Conservation (phyloP, 2,888 invertebrate species). For the Marasmarcha lunaedactyla region DNA sequence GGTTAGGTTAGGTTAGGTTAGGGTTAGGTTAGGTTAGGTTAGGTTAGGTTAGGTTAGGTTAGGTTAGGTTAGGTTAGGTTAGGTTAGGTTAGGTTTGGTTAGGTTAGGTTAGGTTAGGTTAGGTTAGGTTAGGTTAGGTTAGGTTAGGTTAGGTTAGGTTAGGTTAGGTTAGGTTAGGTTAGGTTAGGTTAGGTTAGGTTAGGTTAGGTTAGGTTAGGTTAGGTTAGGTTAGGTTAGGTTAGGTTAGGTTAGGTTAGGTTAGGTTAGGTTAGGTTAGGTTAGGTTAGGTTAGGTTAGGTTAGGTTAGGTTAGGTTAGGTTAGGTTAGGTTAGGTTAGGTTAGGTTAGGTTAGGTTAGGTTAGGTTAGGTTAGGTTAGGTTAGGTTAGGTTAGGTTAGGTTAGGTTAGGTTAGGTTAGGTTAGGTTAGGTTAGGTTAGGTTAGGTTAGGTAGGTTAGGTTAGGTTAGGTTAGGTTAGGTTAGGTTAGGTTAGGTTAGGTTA, state of each 20-base stretch:
- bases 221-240: background rate
- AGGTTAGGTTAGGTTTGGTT: slow-evolving; percentile 1
- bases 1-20: slow-evolving; percentile 1
- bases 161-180: slow-evolving; percentile 1
- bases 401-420: slow-evolving; percentile 1
- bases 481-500: slow-evolving; percentile 1
- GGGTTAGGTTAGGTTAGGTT: slow-evolving; percentile 1
- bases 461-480: background rate
- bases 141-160: slow-evolving; percentile 1
- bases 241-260: slow-evolving; percentile 1
- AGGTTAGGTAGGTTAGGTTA: background rate
- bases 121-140: slow-evolving; percentile 1
- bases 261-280: slow-evolving; percentile 1
- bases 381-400: background rate
- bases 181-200: slow-evolving; percentile 1
- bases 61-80: slow-evolving; percentile 1
- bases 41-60: slow-evolving; percentile 1
- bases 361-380: background rate
- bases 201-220: background rate
- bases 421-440: slow-evolving; percentile 1
- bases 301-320: slow-evolving; percentile 1
- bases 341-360: background rate
- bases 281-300: slow-evolving; percentile 1
- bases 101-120: slow-evolving; percentile 1
- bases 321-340: slow-evolving; percentile 1